phyloP scores from a whole-genome alignment of 2,113 vertebrate genomes.

The Willisornis vidua region DNA sequence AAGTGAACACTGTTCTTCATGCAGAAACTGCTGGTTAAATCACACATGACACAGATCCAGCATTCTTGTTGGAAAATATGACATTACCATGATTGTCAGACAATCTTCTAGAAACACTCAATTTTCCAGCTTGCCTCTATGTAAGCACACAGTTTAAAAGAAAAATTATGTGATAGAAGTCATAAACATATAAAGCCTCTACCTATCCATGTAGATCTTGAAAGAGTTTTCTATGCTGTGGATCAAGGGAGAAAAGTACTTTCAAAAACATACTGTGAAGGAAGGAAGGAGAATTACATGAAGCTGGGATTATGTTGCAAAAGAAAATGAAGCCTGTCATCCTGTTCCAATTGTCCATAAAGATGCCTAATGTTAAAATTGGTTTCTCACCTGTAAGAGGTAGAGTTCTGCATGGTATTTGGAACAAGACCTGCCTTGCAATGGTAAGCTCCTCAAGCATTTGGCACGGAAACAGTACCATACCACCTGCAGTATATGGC shows the following conservation, averaged over 20 bases:
- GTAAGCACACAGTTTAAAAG: constrained; percentile 47
- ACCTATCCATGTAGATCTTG: neutral
- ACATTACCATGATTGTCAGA: constrained; percentile 55
- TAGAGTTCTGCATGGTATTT: neutral
- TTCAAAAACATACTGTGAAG: constrained; percentile 10
- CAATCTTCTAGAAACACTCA: constrained; percentile 29
- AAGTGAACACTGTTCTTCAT: constrained; percentile 58
- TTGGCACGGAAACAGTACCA: neutral
- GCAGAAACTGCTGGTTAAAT: constrained; percentile 52
- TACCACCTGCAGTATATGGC: neutral
- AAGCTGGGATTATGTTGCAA: constrained; percentile 5
- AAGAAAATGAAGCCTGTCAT: neutral
- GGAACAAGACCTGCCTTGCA: neutral
- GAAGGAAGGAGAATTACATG: constrained; percentile 19
- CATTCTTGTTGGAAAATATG: constrained; percentile 57
- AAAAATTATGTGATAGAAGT: constrained; percentile 57
- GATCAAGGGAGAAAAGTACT: constrained; percentile 29
- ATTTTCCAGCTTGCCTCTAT: constrained; percentile 37
- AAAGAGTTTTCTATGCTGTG: constrained; percentile 24
- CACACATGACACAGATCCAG: constrained; percentile 28
- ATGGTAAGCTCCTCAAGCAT: neutral
- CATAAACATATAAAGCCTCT: constrained; percentile 36
- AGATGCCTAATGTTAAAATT: neutral
- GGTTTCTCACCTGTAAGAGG: neutral
- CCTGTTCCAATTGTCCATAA: neutral